Conservation (phyloP, 2,888 invertebrate genomes). For the Tupiocoris notatus region DNA sequence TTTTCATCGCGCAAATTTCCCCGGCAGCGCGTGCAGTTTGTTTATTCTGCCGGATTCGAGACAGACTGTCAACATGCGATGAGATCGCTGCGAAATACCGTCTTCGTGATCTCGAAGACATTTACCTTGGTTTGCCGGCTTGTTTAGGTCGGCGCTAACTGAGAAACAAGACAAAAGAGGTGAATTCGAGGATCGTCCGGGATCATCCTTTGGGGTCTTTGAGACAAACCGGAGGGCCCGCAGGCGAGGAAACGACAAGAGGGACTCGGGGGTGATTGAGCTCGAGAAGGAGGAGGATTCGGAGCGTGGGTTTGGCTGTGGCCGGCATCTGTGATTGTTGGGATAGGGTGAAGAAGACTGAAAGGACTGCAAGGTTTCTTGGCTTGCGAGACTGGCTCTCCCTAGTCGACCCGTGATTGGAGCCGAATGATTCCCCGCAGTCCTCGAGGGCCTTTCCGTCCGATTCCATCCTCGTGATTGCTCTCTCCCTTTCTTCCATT, state of each 20-base stretch:
- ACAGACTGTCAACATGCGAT: too few species aligned
- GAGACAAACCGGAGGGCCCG: background rate
- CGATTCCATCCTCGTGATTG: slow-evolving; percentile 25
- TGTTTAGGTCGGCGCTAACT: too few species aligned
- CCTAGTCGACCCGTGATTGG: slow-evolving; percentile 17
- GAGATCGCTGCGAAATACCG: too few species aligned
- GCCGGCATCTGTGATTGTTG: background rate
- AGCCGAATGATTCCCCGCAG: background rate
- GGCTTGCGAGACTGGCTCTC: too few species aligned
- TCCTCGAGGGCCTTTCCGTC: slow-evolving; percentile 24
- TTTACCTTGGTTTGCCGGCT: too few species aligned
- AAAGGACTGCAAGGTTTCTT: background rate
- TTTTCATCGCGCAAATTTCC: too few species aligned
- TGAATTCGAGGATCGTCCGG: background rate
- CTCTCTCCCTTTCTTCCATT: background rate
- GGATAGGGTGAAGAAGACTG: background rate
- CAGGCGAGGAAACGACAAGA: background rate
- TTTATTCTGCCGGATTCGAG: too few species aligned
- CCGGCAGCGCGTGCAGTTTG: too few species aligned
- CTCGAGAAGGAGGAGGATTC: background rate
- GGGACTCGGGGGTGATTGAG: background rate
- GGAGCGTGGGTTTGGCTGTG: background rate
- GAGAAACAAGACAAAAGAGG: background rate
- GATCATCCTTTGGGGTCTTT: background rate
- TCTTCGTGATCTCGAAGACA: too few species aligned